phyloP scores from a whole-genome alignment of 2,113 vertebrate species.

The Catharus bicknelli region DNA sequence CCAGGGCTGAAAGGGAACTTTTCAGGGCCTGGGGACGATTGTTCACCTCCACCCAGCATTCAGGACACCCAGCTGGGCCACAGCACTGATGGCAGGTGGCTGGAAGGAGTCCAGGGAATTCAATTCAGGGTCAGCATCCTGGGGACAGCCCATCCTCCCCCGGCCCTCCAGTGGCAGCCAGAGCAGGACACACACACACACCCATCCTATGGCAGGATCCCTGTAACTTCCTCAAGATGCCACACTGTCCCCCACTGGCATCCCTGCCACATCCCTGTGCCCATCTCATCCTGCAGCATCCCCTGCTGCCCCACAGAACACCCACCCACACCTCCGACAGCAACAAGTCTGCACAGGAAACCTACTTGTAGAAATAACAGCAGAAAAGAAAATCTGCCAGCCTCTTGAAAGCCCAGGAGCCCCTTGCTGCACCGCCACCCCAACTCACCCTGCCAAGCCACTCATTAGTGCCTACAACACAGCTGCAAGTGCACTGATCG shows the following conservation, averaged over 20 bases:
- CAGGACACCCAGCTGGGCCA: not conserved
- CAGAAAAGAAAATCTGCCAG: not conserved
- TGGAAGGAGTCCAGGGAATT: not conserved
- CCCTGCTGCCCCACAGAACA: not conserved
- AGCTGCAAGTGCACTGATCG: not conserved
- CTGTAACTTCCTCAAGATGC: not conserved
- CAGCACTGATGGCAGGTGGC: accelerated
- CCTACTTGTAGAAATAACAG: not conserved
- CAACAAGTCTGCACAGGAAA: not conserved
- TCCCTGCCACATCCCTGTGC: not conserved
- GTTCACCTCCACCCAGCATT: not conserved
- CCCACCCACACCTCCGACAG: accelerated
- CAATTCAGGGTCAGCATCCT: not conserved
- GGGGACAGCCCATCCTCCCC: not conserved
- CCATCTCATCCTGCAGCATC: not conserved
- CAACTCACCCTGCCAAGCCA: too few relatives aligned
- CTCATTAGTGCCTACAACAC: not conserved
- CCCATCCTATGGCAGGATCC: not conserved
- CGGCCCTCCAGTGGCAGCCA: not conserved
- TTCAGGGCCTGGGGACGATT: not conserved
- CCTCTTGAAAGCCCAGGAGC: accelerated
- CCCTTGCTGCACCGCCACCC: not conserved
- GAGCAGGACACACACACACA: too few relatives aligned
- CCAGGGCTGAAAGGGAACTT: not conserved
- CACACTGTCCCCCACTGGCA: not conserved